Conservation (phyloP, 2,797 vertebrate genomes). For the Dendrocincla fuliginosa region DNA sequence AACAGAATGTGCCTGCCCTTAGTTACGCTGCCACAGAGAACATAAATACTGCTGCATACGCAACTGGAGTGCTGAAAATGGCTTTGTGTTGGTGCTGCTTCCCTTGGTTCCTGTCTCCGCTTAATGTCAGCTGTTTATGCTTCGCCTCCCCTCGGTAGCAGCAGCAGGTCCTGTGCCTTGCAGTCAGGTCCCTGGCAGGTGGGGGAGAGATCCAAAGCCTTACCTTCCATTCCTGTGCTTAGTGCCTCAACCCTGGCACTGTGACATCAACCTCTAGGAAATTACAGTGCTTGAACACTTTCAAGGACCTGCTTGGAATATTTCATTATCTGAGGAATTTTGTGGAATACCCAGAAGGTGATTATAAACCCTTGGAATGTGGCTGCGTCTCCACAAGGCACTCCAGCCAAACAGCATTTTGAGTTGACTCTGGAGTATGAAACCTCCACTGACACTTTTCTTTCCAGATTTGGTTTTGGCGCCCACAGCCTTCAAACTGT, state of each 20-base stretch:
- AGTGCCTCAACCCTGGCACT: neutral
- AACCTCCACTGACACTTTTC: neutral
- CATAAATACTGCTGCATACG: neutral
- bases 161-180: neutral
- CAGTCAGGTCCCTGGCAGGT: neutral
- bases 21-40: conserved; percentile 18
- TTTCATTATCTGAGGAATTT: conserved; percentile 61
- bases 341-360: conserved; percentile 6
- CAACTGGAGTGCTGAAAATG: conserved; percentile 6
- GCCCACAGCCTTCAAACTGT: neutral
- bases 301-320: conserved; percentile 5
- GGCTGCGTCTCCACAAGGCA: neutral
- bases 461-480: neutral
- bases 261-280: neutral
- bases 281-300: neutral
- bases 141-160: neutral
- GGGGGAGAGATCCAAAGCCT: neutral
- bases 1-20: conserved; percentile 44
- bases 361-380: conserved; percentile 27
- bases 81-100: conserved; percentile 9
- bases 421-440: neutral
- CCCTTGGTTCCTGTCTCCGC: neutral
- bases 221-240: neutral
- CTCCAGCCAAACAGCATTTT: neutral
- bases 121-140: neutral